Conservation (phyloP, 2,888 invertebrate genomes). For the Caenorhabditis sp. region DNA sequence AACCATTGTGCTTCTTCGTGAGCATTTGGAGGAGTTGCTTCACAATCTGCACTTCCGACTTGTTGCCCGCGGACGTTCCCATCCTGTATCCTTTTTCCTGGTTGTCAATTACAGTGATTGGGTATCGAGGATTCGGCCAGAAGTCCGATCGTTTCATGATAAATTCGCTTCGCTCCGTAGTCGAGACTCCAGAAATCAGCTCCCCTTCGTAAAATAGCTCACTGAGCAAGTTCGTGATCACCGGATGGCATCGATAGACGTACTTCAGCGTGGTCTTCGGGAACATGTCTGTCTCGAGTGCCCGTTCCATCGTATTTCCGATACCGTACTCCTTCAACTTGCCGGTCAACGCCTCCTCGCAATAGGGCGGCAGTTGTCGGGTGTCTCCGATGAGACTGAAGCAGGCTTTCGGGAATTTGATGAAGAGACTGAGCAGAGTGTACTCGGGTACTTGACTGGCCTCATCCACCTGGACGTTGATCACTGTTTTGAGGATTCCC, state of each 20-base stretch:
- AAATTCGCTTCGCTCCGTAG: not conserved
- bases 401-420: not conserved
- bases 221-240: constrained; percentile 8
- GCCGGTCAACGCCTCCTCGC: not conserved
- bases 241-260: constrained; percentile 29
- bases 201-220: not conserved
- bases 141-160: not conserved
- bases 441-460: constrained; percentile 32
- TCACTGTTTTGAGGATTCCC: not conserved
- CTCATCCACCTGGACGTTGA: constrained; percentile 30
- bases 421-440: constrained; percentile 3
- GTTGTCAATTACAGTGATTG: constrained; percentile 24
- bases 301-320: constrained; percentile 22
- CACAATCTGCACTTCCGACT: not conserved
- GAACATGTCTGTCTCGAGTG: not conserved
- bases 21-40: not conserved
- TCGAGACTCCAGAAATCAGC: not conserved
- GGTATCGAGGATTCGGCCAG: constrained; percentile 22
- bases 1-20: not conserved
- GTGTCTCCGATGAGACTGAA: constrained; percentile 27
- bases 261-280: not conserved
- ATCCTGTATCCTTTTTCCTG: not conserved
- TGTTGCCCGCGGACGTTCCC: constrained; percentile 20
- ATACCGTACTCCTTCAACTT: constrained; percentile 3
- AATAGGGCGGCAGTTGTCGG: constrained; percentile 17